These are phyloP conservation scores for Orchesella flavescens DNA, from an alignment of 2,888 invertebrate species.

Conservation along the genomic window DNA sequence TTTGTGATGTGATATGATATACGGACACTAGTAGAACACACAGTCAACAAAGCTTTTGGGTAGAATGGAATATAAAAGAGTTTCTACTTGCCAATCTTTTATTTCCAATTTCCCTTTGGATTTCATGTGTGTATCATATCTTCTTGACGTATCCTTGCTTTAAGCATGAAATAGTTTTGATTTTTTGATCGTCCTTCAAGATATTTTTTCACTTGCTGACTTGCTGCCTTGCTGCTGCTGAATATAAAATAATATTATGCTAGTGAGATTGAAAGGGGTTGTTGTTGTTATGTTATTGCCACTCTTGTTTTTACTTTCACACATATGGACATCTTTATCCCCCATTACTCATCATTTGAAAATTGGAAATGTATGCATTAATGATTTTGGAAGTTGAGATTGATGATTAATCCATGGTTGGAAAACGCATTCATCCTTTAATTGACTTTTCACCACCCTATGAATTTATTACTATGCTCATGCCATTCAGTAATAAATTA, in stretches of 20 bases:
- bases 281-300: too few relatives aligned
- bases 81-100: conserved; percentile 12
- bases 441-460: conserved; percentile 57
- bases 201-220: too few relatives aligned
- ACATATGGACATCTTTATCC: too few relatives aligned
- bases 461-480: conserved; percentile 43
- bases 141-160: conserved; percentile 6
- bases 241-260: too few relatives aligned
- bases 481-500: conserved; percentile 46
- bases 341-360: too few relatives aligned
- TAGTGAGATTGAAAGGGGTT: too few relatives aligned
- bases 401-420: conserved; percentile 1
- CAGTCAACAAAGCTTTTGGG: not conserved
- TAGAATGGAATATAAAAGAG: not conserved
- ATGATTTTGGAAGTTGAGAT: not conserved
- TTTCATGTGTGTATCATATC: conserved; percentile 29
- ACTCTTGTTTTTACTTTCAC: too few relatives aligned
- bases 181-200: not conserved
- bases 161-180: not conserved
- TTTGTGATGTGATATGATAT: too few relatives aligned
- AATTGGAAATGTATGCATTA: too few relatives aligned
- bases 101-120: conserved; percentile 53
- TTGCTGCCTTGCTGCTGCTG: too few relatives aligned
- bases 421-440: conserved; percentile 44
- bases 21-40: too few relatives aligned